Conservation (phyloP, 2,113 vertebrate genomes). For the Brachyistius frenatus region DNA sequence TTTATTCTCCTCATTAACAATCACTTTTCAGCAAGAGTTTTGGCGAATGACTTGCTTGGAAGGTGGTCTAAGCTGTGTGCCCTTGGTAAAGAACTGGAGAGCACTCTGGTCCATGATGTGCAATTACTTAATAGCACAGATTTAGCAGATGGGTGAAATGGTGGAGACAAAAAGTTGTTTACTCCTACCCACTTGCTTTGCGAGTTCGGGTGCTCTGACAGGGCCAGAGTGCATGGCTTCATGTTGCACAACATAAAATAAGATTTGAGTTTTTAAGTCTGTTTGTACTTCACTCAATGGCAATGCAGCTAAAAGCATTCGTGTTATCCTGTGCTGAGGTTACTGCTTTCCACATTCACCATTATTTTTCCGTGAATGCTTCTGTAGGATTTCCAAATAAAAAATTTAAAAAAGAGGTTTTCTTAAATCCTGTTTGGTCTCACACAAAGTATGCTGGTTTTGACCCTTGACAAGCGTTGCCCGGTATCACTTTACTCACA, state of each 20-base stretch:
- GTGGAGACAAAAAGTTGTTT: slow-evolving; percentile 21
- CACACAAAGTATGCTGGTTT: not conserved
- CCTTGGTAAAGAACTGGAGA: not conserved
- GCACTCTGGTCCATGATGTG: not conserved
- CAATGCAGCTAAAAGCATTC: slow-evolving; percentile 16
- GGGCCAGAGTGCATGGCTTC: slow-evolving; percentile 7
- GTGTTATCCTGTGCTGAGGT: not conserved
- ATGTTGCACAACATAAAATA: slow-evolving; percentile 34
- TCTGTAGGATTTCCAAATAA: not conserved
- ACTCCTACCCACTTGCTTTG: slow-evolving; percentile 9
- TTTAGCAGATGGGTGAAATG: slow-evolving; percentile 20
- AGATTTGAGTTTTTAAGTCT: not conserved
- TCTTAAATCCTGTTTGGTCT: not conserved
- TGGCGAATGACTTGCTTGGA: slow-evolving; percentile 1
- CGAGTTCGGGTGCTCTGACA: not conserved
- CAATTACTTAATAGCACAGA: slow-evolving; percentile 23
- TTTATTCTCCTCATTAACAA: not conserved
- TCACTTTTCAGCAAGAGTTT: slow-evolving; percentile 4
- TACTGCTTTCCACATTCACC: not conserved
- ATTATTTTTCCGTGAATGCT: not conserved
- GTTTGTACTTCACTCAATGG: slow-evolving; percentile 13
- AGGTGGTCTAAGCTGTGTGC: not conserved
- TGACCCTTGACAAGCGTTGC: slow-evolving; percentile 13
- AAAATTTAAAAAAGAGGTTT: not conserved
- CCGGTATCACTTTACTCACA: not conserved